Base-by-base conservation (phyloP, 1,140 invertebrate species). In the Drosophila nannoptera region DNA sequence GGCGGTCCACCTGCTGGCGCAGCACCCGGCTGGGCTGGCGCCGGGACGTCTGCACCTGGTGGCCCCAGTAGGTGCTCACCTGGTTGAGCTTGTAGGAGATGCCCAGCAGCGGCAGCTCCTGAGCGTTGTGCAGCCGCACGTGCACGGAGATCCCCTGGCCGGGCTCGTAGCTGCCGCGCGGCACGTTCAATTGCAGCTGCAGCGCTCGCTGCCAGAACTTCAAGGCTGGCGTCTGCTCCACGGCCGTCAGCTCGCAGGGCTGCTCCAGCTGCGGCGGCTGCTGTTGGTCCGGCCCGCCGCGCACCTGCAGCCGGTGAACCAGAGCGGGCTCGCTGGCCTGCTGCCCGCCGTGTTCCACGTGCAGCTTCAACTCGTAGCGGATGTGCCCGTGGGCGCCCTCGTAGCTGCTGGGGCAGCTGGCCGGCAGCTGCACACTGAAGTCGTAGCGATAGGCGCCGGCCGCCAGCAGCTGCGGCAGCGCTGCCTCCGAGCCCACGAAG, bases 311-410 rank as follows among this genome's bases (percentile, higher is more conserved):
- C 94, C 92, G 38, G 91, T 94, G 78, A 92, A 93, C 7, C 91
- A 91, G 68, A 84, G 91, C 89, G 93, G 94, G 49, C 90, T 91
- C 74, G 93, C 94, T 43, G 89, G 91, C 75, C 92, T 92, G 75
- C 93, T 77, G 63, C 90, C 90, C 94, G 93, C 78, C 93, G 92
- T 62, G 92, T 92, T 94, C 94, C 84, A 78, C 31, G 9, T 84
- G 63, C 22, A 89, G 93, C 89, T 94, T 94, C 4, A 94, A 84
- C 50, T 90, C 93, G 81, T 95, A 95, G 11, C 93, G 90, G 52
- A 95, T 90, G 72, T 92, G 91, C 2, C 94, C 94, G 83, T 92
- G 91, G 38, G 93, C 90, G 0, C 93, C 93, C 77, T 95, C 94
- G 89, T 94, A 95, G 38, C 93, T 94, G 46, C 93, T 92, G 5